Evolutionary conservation across 2,888 invertebrate genomes (phyloP).

Genomic region (Agonopterix alstromeriana): DNA sequence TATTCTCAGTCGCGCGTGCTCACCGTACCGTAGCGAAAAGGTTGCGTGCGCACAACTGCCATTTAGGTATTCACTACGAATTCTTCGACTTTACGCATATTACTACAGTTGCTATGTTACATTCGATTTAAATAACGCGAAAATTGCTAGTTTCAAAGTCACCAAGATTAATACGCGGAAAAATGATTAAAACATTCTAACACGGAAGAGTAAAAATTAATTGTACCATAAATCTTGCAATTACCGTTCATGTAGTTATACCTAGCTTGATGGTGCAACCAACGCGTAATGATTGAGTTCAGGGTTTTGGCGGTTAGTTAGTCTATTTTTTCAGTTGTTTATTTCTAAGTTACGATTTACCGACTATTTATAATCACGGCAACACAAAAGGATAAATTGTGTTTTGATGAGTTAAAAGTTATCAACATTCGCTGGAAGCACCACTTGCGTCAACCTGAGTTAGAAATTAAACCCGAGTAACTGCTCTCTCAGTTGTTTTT

Average conservation of each 20-base stretch:
- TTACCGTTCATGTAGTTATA: not conserved
- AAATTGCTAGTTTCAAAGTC: constrained; percentile 2
- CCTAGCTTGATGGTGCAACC: not conserved
- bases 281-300: no score
- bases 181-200: not conserved
- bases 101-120: constrained; percentile 14
- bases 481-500: no score
- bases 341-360: no score
- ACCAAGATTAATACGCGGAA: not conserved
- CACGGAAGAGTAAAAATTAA: not conserved
- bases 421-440: no score
- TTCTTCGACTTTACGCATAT: constrained; percentile 11
- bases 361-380: no score
- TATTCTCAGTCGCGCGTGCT: constrained; percentile 18
- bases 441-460: no score
- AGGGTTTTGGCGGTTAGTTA: no score
- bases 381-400: no score
- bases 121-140: constrained; percentile 6
- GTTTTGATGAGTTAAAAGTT: no score
- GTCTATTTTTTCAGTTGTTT: no score
- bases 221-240: not conserved
- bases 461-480: no score
- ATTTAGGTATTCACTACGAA: constrained; percentile 20
- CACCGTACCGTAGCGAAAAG: constrained; percentile 25
- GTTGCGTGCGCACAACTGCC: constrained; percentile 31